Base-by-base conservation (phyloP, 2,113 vertebrate genomes). In the Crypturellus undulatus region DNA sequence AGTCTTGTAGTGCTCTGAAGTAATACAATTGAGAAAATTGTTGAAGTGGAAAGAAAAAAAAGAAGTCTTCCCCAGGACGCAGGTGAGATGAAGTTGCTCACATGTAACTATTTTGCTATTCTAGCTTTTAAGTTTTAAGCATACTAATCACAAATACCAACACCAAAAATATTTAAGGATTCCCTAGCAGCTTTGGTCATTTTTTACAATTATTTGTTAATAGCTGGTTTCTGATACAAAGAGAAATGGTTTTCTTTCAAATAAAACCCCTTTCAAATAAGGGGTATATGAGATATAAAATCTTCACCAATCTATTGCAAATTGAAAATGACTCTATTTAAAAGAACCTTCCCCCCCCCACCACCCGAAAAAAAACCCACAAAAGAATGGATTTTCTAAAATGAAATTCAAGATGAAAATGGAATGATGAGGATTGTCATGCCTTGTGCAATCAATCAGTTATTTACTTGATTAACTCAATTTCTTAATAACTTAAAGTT, bases 21-120 rank as follows among this genome's bases (percentile, higher is more conserved):
- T 34, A 73, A 93, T 95, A 84, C 73, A n/a, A 96, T 30, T 81
- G 92, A 92, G 79, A 49, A 71, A 79, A 93, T 65, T 90, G 85
- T 6, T 68, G 70, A 90, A 89, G 51, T 59, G 71, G 80, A 89
- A 69, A 78, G 80, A 87, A n/a, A 45, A n/a, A 59, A 86, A 86
- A 68, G 40, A 42, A 56, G n/a, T 18, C 84, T 87, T 63, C 64
- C 47, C 71, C 30, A 32, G 9, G 52, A 67, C 34, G 60, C 11
- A 84, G 90, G 68, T 94, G 52, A 21, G n/a, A 68, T 84, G 83
- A 94, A 67, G 17, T 84, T 90, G 79, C 81, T 92, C 91, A 81
- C 69, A 15, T 64, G 12, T 42, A 47, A 67, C 65, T 69, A 38
- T 43, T 59, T 38, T 76, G 75, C 36, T 52, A 15, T 90, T 65